Evolutionary conservation across 2,113 vertebrate genomes (phyloP).

Genomic region (Acrocephalus kingi): DNA sequence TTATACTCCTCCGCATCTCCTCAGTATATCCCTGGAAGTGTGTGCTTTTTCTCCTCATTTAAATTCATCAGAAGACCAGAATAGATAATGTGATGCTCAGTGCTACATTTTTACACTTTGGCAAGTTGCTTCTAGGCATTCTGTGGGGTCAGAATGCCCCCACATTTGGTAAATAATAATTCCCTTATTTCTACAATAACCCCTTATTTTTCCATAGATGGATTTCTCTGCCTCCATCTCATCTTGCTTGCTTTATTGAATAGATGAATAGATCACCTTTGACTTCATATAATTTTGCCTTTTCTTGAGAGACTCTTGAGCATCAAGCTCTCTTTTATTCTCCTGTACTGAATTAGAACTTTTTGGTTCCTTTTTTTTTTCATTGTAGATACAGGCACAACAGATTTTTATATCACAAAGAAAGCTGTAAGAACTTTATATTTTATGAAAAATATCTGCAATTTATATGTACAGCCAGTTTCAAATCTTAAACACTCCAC

Average conservation of each 20-base stretch:
- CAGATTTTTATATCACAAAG: background rate
- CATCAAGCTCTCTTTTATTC: background rate
- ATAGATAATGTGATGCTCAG: background rate
- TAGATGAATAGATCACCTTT: background rate
- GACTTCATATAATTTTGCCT: constrained; percentile 3
- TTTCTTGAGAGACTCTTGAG: background rate
- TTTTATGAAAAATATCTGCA: constrained; percentile 13
- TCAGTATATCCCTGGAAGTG: background rate
- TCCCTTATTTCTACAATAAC: background rate
- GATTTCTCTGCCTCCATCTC: background rate
- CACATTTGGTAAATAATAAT: constrained; percentile 12
- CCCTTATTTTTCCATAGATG: background rate
- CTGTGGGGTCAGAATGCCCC: background rate
- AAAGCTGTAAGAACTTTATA: background rate
- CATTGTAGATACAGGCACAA: background rate
- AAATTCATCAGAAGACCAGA: background rate
- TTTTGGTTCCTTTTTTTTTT: background rate
- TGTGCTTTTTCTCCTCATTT: background rate
- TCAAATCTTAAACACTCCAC: constrained; percentile 26
- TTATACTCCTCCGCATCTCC: background rate
- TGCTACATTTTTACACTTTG: background rate
- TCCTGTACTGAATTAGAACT: background rate
- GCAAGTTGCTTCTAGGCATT: background rate
- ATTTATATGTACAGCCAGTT: background rate
- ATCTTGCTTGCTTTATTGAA: constrained; percentile 4